Base-by-base conservation (phyloP, 2,888 invertebrate species). In the Plebejus argus region DNA sequence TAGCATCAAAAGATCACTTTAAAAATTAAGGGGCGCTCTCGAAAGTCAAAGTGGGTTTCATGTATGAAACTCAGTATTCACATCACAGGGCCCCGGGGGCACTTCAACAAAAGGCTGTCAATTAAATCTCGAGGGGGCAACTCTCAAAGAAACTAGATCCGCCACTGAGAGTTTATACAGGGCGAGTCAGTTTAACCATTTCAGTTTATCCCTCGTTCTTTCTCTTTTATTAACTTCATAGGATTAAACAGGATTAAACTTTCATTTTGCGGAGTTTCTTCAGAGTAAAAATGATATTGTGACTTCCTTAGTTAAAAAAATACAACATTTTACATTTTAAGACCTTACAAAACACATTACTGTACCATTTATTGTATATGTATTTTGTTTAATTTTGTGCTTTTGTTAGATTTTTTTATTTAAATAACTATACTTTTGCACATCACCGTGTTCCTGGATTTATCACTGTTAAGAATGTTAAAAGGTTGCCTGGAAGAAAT, bases 131-230 rank as follows among this genome's bases (percentile, higher is more conserved):
- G 28, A 66, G 28, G 28, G 61, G 18, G 66, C 66, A 66, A 23
- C 15, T 66, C 66, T 66, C 66, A 15, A 15, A 18, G 66, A 66
- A 66, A 66, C 66, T 66, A 66, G 66, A 66, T 66, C 66, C 66
- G 33, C 66, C 66, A 66, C 66, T 66, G 66, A 66, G 66, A 66
- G 28, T 33, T 66, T 66, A 66, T 66, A 28, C 28, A 66, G 66
- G 15, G 28, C 18, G 61, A 66, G 66, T 66, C 12, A 18, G 23
- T 66, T 66, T 66, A 66, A 33, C 33, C 28, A 33, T 66, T 66
- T 66, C 6, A 66, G 66, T 6, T 66, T 5, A 66, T 15, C 66
- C 28, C 15, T 6, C 15, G 66, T 28, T 15, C 15, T 15, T 66
- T 66, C 66, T 33, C 61, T 23, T 61, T 61, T 23, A 61, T 61